Base-by-base conservation (phyloP, 2,888 invertebrate species). In the Nemotelus pantherinus region DNA sequence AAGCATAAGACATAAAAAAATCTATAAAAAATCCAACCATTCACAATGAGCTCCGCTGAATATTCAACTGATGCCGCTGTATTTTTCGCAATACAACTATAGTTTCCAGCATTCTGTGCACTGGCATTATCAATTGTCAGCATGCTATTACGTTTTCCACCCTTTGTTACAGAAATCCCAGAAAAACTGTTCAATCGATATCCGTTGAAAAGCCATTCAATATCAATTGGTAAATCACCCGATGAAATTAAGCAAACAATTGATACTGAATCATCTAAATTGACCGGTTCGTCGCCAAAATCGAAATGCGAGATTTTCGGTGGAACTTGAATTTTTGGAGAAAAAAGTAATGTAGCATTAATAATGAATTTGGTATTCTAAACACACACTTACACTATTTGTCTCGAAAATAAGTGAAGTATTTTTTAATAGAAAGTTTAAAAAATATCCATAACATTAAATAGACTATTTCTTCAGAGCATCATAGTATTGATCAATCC, bases 291-390 rank as follows among this genome's bases (percentile, higher is more conserved):
- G 83, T 92, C 91, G 83, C 92, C 93, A 85, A 93, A 93, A 81
- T 90, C 87, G 87, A 93, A 93, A 82, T 92, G 91, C 85, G 90
- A 89, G 85, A 92, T 90, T 88, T 92, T 91, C 81, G 93, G 93
- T 86, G 90, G 89, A 89, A 91, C 94, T 93, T 87, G 87, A 55
- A 71, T 57, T 55, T 58, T 25, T 25, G 1, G 1, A 0, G 1
- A 77, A 71, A 25, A 25, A 25, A 25, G 1, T 25, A 25, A 25
- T 25, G 25, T 25, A 25, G 25, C 25, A 25, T 25, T 25, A 25
- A 25, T 1, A 25, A 25, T 25, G 25, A 25, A 25, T 25, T 25
- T 25, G 25, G 25, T 25, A 25, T 25, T 25, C 25, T 25, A 25
- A 25, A 25, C 25, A 25, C 0, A 25, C 25, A 25, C 1, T 25